These are phyloP conservation scores for Remorina albescens DNA, from an alignment of 2,797 vertebrate genomes.

Conservation along the genomic window DNA sequence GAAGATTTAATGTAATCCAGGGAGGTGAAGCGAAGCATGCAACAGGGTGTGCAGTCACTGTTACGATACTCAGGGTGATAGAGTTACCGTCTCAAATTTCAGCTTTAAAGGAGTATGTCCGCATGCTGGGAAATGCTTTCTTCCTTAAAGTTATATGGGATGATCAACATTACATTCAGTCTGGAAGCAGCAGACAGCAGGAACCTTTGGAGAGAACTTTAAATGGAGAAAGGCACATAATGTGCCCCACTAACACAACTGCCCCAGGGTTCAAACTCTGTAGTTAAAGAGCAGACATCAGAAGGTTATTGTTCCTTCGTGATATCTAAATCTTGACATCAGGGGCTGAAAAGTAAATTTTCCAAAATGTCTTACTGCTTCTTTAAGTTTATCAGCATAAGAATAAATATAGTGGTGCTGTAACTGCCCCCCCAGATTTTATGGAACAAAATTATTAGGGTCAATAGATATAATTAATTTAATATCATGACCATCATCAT, in stretches of 20 bases:
- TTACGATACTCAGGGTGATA: neutral
- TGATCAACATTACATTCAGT: too few species aligned
- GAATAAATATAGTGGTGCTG: too few species aligned
- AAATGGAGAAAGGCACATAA: too few species aligned
- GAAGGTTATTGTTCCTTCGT: neutral
- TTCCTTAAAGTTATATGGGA: neutral
- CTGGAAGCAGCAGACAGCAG: neutral
- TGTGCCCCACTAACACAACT: neutral
- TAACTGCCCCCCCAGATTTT: too few species aligned
- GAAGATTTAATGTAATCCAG: conserved; percentile 3
- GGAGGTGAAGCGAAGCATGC: conserved; percentile 9
- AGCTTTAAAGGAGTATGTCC: neutral
- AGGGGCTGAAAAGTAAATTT: neutral
- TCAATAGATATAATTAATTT: too few species aligned
- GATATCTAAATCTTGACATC: neutral
- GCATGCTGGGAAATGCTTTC: neutral
- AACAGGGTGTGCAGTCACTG: neutral
- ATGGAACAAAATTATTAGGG: too few species aligned
- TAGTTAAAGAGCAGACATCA: neutral
- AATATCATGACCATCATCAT: too few species aligned
- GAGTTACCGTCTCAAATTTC: neutral
- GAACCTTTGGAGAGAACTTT: neutral
- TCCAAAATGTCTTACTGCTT: neutral
- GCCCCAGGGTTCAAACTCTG: neutral
- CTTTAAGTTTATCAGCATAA: neutral